Conservation (phyloP, 2,797 vertebrate species). For the Urophycis tenuis region DNA sequence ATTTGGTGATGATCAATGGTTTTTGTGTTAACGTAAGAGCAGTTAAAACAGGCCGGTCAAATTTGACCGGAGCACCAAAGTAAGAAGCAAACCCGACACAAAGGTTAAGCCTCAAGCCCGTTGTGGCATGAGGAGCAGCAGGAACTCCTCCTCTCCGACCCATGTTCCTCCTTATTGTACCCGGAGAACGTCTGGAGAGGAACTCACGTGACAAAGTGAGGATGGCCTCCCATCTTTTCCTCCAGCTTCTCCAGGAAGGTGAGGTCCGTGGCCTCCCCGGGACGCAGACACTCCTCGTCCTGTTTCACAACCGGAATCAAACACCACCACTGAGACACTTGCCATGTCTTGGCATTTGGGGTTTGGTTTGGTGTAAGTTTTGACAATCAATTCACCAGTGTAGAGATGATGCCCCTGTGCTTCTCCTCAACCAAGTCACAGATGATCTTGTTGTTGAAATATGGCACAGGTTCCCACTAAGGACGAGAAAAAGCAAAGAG, state of each 20-base stretch:
- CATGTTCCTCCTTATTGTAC: no score
- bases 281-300: constrained; percentile 93
- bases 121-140: no score
- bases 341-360: background rate
- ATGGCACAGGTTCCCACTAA: constrained; percentile 92
- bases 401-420: constrained; percentile 87
- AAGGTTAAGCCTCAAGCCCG: no score
- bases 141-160: no score
- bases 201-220: constrained; percentile 88
- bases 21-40: no score
- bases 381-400: constrained; percentile 43
- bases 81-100: no score
- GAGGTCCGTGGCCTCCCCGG: constrained; percentile 86
- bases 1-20: no score
- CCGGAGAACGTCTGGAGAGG: background rate
- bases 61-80: no score
- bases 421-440: constrained; percentile 93
- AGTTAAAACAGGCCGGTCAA: no score
- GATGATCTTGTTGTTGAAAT: constrained; percentile 97
- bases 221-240: constrained; percentile 82
- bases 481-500: constrained; percentile 5
- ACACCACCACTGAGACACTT: background rate
- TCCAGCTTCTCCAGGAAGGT: constrained; percentile 93
- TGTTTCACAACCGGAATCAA: constrained; percentile 34
- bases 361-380: background rate